These are phyloP conservation scores for Melangyna quadrimaculata DNA, from an alignment of 2,888 invertebrate genomes.

Conservation along the genomic window DNA sequence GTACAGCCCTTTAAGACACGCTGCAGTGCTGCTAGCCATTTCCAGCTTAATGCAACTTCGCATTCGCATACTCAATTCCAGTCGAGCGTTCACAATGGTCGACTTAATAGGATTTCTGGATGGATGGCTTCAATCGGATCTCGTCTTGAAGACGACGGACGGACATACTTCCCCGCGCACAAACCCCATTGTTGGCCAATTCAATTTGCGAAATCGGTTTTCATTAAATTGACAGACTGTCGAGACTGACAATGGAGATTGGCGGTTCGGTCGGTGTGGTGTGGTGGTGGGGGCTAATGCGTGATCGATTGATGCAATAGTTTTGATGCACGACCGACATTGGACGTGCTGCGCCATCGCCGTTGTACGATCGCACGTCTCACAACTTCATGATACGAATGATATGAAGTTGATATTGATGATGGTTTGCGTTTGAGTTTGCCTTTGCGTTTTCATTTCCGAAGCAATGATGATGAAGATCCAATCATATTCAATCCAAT, in stretches of 20 bases:
- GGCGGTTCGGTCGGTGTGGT: too few species aligned
- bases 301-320: constrained; percentile 69
- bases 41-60: constrained; percentile 10
- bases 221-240: constrained; percentile 69
- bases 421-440: constrained; percentile 27
- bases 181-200: constrained; percentile 62
- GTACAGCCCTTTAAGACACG: constrained; percentile 65
- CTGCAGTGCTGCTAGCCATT: neutral
- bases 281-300: constrained; percentile 56
- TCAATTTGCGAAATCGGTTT: constrained; percentile 72
- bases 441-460: neutral
- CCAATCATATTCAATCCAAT: constrained; percentile 59
- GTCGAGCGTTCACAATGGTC: constrained; percentile 58
- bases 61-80: constrained; percentile 47
- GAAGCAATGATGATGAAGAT: constrained; percentile 34
- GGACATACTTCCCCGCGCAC: neutral
- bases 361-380: constrained; percentile 67
- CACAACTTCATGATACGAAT: constrained; percentile 65
- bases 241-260: neutral
- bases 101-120: constrained; percentile 71
- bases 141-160: neutral
- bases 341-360: constrained; percentile 68
- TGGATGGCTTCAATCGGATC: constrained; percentile 54
- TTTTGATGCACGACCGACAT: constrained; percentile 49
- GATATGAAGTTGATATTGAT: constrained; percentile 56